Evolutionary conservation across 2,888 invertebrate genomes (phyloP), one percentile per base, ranked within the genome.

Genomic region (Eupithecia inturbata): DNA sequence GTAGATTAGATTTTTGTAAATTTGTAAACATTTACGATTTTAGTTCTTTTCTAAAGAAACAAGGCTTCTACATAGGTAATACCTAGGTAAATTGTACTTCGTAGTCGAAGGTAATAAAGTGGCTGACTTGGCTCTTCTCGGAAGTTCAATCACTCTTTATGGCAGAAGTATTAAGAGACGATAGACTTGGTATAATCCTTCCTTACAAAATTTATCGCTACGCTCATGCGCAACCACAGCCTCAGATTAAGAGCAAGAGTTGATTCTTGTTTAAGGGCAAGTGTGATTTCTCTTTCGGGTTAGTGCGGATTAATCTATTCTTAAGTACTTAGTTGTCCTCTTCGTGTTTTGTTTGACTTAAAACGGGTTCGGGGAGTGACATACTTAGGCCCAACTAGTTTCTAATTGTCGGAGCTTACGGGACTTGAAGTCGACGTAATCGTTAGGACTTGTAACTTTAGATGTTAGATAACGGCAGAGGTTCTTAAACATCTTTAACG

Each of bases 341-440:
- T 76, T 76, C 73, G 70, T 76, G 76, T 76, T 76, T 76, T 76
- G 76, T 76, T 76, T 76, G 76, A 76, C 76, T 76, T 76, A 76
- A 76, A 76, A 69, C 66, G 73, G 73, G 75, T 66, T 73, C 67
- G 36, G 64, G 39, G 31, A 76, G 70, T 72, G 73, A 76, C 76
- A 73, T 71, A 68, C 71, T 76, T 66, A 60, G 68, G 49, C 49
- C 67, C 39, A 73, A 76, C 73, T 75, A 73, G 76, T 73, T 76
- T 73, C 71, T 71, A 64, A 73, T 71, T 75, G 73, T 67, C 57
- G 26, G 67, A 67, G 68, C 73, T 66, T 71, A 62, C 39, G 73
- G 39, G 63, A 68, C 63, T 60, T 70, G 41, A 70, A 63, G 70
- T 60, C 36, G 33, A 68, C 68, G 68, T 66, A 60, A 68, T 74